Conservation (phyloP, 2,113 vertebrate species). For the Xenotilapia leptura region DNA sequence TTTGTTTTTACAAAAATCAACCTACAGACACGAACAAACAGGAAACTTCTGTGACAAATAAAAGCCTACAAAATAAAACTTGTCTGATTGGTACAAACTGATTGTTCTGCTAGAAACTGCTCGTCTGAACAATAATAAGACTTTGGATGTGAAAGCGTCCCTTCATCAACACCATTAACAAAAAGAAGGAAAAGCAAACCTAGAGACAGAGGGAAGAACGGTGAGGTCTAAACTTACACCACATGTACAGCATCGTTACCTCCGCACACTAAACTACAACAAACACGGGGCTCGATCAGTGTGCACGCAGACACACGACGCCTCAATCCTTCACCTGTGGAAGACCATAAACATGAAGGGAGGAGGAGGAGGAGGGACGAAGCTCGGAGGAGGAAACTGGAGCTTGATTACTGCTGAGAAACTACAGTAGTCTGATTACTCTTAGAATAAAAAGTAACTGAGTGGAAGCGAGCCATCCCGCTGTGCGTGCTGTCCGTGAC, state of each 20-base stretch:
- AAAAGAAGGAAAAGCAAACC: background rate
- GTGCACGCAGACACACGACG: background rate
- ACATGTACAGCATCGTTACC: conserved; percentile 30
- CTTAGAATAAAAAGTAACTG: background rate
- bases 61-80: background rate
- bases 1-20: background rate
- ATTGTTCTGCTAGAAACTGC: conserved; percentile 1
- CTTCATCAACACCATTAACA: conserved; percentile 33
- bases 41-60: background rate
- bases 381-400: background rate
- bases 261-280: conserved; percentile 13
- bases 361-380: background rate
- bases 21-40: background rate
- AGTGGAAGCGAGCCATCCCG: background rate
- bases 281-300: background rate
- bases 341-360: background rate
- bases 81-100: background rate
- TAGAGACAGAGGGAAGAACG: background rate
- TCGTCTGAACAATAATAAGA: conserved; percentile 16
- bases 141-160: conserved; percentile 33
- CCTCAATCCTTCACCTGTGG: background rate
- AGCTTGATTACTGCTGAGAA: background rate
- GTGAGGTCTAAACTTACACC: conserved; percentile 36
- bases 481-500: background rate
- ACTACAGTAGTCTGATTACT: background rate